Evolutionary conservation across 2,797 vertebrate species (phyloP).

Genomic region (Coracias cyanogaster): DNA sequence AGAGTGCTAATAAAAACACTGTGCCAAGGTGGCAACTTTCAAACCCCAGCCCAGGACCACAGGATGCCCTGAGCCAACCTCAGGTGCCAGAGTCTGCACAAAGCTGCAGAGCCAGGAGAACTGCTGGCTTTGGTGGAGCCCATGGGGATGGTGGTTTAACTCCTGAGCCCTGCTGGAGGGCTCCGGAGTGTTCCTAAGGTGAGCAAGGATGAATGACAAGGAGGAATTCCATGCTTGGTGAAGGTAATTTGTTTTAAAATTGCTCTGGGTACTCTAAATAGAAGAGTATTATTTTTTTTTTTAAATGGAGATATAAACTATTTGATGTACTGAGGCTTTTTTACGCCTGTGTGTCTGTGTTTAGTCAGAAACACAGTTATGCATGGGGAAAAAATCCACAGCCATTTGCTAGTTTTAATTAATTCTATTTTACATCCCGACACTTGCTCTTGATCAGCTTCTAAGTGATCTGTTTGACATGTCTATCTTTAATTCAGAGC

Average conservation of each 20-base stretch:
- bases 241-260: neutral
- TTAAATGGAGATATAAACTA: neutral
- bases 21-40: neutral
- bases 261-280: neutral
- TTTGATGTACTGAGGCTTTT: neutral
- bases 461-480: constrained; percentile 65
- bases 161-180: neutral
- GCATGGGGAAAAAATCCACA: neutral
- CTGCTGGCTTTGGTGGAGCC: neutral
- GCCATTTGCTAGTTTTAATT: constrained; percentile 59
- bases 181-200: neutral
- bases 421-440: constrained; percentile 58
- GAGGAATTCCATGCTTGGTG: neutral
- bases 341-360: neutral
- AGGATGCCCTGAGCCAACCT: neutral
- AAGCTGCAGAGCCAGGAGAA: neutral
- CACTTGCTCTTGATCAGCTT: constrained; percentile 65
- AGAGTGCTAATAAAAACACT: neutral
- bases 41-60: neutral
- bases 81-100: neutral
- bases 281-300: neutral
- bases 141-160: neutral
- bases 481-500: constrained; percentile 56
- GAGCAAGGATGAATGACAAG: neutral
- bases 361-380: neutral